Base-by-base conservation (phyloP, 2,888 invertebrate species). In the Cryptus viduatorius region DNA sequence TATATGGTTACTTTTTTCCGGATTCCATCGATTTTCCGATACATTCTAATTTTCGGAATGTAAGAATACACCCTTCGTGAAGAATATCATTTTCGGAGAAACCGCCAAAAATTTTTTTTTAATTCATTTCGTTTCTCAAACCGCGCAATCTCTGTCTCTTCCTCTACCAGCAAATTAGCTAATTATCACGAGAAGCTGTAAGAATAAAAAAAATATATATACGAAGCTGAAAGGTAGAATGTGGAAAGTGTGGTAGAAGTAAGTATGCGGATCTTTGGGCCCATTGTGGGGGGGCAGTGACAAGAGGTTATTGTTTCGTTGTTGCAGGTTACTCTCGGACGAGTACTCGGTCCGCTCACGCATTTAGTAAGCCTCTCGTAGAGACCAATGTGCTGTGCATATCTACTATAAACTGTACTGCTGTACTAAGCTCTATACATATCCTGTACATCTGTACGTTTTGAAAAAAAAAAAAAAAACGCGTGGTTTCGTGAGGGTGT, bases 291-390 rank as follows among this genome's bases (percentile, higher is more conserved):
- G 90, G 91, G 87, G 88, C 91, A 91, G 92, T 93, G 92, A 92
- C 92, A 84, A 84, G 84, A 91, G 91, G 91, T 90, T 92, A 86
- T 93, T 93, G 89, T 93, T 93, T 93, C 91, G 92, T 90, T 93
- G 93, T 93, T 93, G 92, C 93, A 93, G 93, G 93, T 93, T 93
- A 93, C 93, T 93, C 92, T 91, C 93, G 92, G 93, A 93, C 92
- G 93, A 93, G 92, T 93, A 93, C 93, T 93, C 92, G 92, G 91
- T 93, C 92, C 93, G 93, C 92, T 91, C 93, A 93, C 93, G 93
- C 91, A 93, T 93, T 93, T 93, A 93, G 93, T 93, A 93, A 93
- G 93, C 93, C 93, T 92, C 91, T 91, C 88, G 89, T 91, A 92
- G 91, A 92, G 90, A 91, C 90, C 89, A 90, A 90, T 92, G 89